phyloP scores from a whole-genome alignment of 2,113 vertebrate species.

The western clawed frog (Xenopus tropicalis) region UCB_Xtro_10.0 CM004446.2:49938001-49938500 shows the following conservation, averaged over 20 bases:
- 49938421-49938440: too few species aligned
- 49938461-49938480: too few species aligned
- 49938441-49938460: too few species aligned
- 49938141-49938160: conserved; percentile 45
- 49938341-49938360: too few species aligned
- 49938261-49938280: background rate
- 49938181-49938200: conserved; percentile 11
- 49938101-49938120: conserved; percentile 52
- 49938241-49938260: background rate
- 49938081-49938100: conserved; percentile 60
- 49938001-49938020: conserved; percentile 42
- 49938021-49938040: conserved; percentile 46
- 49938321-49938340: too few species aligned
- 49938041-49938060: conserved; percentile 54
- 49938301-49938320: too few species aligned
- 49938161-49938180: conserved; percentile 41
- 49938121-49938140: conserved; percentile 56
- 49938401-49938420: too few species aligned
- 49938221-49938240: conserved; percentile 9
- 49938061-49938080: conserved; percentile 60
- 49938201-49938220: conserved; percentile 14
- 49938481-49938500: too few species aligned
- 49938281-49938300: background rate
- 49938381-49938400: too few species aligned
- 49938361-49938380: too few species aligned